Evolutionary conservation across 2,113 vertebrate genomes (phyloP), one percentile per base, ranked within the genome.

Genomic region (Bubo blakistoni): DNA sequence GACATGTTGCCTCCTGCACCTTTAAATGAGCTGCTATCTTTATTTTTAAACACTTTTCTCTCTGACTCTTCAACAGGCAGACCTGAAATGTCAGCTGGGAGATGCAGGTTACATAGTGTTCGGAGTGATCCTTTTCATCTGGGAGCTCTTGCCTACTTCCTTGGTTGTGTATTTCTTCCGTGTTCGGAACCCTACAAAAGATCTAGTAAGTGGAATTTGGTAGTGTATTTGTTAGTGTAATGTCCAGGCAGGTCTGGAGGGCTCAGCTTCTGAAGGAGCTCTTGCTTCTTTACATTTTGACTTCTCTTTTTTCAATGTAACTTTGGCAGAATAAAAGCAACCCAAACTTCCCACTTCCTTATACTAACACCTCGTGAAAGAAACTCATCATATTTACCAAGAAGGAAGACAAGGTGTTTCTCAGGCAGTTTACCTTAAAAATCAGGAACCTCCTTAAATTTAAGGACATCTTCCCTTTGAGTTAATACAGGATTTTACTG

Each of bases 61-160:
- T 97, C 86, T 88, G 66, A 42, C 66, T 92, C 94, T 92, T 81
- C 54, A 71, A 96, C 98, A 99, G 99, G 99, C 99, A 40, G 99
- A 99, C 92, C 92, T 99, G 93, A 98, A 98, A 97, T 99, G 98
- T 27, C 99, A 99, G 87, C 96, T 99, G 96, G 99, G 99, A 9
- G 98, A 99, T 42, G 98, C 98, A 0, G 99, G 99, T 63, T 99
- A 99, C 69, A 94, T 99, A 6, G 98, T 99, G 44, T 99, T 99
- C 0, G 99, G 99, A 19, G 98, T 99, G 96, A 98, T 99, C 85
- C 98, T 99, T 44, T 99, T 99, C 30, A 90, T 99, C 34, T 99
- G 99, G 99, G 99, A 99, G 92, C 99, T 99, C 65, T 97, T 99
- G 70, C 99, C 99, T 71, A 99, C 99, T n/a, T 99, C 99, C 66